Base-by-base conservation (phyloP, 2,797 vertebrate species). In the Adrianichthys oophorus region DNA sequence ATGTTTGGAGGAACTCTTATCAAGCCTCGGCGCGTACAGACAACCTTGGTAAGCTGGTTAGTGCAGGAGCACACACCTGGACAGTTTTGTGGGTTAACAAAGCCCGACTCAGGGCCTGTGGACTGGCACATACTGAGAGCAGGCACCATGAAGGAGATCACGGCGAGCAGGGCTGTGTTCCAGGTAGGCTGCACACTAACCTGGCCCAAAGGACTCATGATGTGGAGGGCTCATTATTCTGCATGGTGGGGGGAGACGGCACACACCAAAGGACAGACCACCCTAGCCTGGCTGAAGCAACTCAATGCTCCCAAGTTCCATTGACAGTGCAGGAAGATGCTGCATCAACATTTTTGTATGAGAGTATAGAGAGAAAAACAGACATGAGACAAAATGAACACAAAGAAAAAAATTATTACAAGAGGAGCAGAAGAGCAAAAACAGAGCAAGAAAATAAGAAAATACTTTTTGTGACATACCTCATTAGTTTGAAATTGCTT, bases 161-260 rank as follows among this genome's bases (percentile, higher is more conserved):
- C 86, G 87, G 94, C 93, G 86, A 95, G 90, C 91, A 96, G 93
- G 93, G 93, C 90, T 88, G 94, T 89, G 80, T 95, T 95, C 94
- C 96, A 95, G 93, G 95, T 93, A 93, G 92, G 94, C 93, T 95
- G 94, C 95, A 95, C 94, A 94, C 94, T 94, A 93, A 94, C 96
- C 95, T 94, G 95, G 95, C 95, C 92, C 95, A 95, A 92, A 94
- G 96, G 94, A 96, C 94, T 98, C 96, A 98, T 98, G 94, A 89
- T 98, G 96, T 95, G 94, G 92, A 95, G 94, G 94, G 95, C 93
- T 95, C 96, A 98, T 98, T 95, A 92, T 96, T 95, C 93, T 93
- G 93, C 95, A 96, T 95, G 91, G 91, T 92, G 89, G 91, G 93
- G 94, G 91, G 90, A 92, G 90, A 91, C 65, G 88, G 88, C 88